Evolutionary conservation across 2,888 invertebrate species (phyloP).

Genomic region (Arrhopalites spinosus): DNA sequence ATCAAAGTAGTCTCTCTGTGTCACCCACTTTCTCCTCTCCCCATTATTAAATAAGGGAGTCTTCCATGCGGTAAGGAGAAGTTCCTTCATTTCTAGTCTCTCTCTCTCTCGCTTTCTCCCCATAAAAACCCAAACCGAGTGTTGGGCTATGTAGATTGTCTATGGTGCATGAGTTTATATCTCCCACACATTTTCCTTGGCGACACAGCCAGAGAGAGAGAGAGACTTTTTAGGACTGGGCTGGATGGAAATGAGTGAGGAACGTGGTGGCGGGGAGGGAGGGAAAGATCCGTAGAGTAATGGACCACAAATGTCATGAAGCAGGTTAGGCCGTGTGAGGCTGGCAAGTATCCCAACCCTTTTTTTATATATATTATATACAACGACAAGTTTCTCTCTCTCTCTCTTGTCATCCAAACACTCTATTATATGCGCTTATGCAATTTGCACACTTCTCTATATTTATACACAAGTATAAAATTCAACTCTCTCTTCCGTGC

Average conservation of each 20-base stretch:
- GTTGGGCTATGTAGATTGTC: no score
- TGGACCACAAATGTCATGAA: slow-evolving; percentile 30
- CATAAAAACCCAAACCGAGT: no score
- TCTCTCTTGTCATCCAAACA: neutral
- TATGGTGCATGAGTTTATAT: no score
- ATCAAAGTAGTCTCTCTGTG: neutral
- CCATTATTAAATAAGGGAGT: no score
- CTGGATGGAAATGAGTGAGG: neutral
- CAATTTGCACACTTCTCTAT: neutral
- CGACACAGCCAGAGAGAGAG: neutral
- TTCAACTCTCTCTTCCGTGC: neutral
- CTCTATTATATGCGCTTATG: neutral
- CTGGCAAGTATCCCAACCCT: slow-evolving; percentile 21
- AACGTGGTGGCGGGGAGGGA: neutral
- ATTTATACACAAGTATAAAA: neutral
- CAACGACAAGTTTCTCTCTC: neutral
- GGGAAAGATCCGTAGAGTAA: slow-evolving; percentile 1
- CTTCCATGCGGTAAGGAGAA: neutral
- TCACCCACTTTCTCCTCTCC: neutral
- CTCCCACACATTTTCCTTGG: neutral
- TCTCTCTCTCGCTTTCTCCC: neutral
- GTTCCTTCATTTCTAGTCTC: neutral
- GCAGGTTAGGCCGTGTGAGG: slow-evolving; percentile 11
- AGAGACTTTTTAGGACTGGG: neutral
- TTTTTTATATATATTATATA: neutral